Conservation (phyloP, 2,113 vertebrate genomes). For the Seriola quinqueradiata region DNA sequence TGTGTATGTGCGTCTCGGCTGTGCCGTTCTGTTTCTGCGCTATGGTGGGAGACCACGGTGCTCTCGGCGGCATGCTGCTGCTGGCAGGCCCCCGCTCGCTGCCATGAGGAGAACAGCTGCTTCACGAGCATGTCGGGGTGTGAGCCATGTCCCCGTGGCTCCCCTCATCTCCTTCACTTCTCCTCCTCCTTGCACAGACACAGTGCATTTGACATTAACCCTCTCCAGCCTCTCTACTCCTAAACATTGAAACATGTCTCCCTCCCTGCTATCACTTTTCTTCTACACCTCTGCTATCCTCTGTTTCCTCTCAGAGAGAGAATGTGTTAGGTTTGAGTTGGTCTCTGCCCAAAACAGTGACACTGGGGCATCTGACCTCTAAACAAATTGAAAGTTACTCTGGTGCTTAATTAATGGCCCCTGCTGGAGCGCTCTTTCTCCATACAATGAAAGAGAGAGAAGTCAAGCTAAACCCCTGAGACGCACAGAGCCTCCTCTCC, state of each 20-base stretch:
- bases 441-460: constrained; percentile 52
- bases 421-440: constrained; percentile 51
- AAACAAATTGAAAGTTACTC: constrained; percentile 76
- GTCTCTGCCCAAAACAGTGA: constrained; percentile 49
- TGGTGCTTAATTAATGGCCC: constrained; percentile 75
- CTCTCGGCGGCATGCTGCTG: constrained; percentile 73
- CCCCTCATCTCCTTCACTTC: constrained; percentile 61
- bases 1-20: constrained; percentile 44
- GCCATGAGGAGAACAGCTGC: constrained; percentile 82
- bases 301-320: constrained; percentile 12
- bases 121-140: constrained; percentile 71
- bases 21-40: constrained; percentile 53
- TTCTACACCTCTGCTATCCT: neutral
- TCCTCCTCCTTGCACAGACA: constrained; percentile 57
- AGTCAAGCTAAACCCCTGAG: constrained; percentile 71
- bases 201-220: constrained; percentile 58
- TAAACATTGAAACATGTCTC: constrained; percentile 38
- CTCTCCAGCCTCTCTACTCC: constrained; percentile 25
- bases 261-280: neutral
- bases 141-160: constrained; percentile 70
- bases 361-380: constrained; percentile 65
- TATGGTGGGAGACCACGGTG: constrained; percentile 63
- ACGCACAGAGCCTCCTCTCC: constrained; percentile 52
- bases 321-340: constrained; percentile 33
- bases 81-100: constrained; percentile 62